Evolutionary conservation across 2,113 vertebrate species (phyloP).

Genomic region (Toxotes jaculatrix): DNA sequence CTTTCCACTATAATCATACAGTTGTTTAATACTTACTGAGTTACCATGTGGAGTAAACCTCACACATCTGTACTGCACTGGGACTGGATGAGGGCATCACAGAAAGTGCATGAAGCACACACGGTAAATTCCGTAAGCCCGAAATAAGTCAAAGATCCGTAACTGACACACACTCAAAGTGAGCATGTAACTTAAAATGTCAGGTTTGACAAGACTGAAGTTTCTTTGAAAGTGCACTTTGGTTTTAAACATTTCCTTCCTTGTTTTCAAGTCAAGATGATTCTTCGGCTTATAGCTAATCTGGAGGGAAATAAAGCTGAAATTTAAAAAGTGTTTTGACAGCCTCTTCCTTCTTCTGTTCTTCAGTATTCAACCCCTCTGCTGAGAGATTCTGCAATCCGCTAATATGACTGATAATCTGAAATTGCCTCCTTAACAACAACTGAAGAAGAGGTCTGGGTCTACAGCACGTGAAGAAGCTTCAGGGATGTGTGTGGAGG

Average conservation of each 20-base stretch:
- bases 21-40: background rate
- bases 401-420: slow-evolving; percentile 16
- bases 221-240: background rate
- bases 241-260: background rate
- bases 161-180: background rate
- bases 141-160: background rate
- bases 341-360: background rate
- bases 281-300: background rate
- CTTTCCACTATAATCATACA: background rate
- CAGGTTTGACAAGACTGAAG: background rate
- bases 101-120: too few relatives aligned
- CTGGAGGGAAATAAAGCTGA: background rate
- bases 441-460: background rate
- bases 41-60: background rate
- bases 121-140: too few relatives aligned
- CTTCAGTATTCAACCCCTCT: background rate
- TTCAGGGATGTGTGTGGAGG: slow-evolving; percentile 38
- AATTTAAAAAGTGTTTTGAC: background rate
- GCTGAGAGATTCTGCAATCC: slow-evolving; percentile 7
- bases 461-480: background rate
- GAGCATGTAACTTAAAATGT: background rate
- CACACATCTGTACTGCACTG: background rate
- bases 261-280: background rate
- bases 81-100: too few relatives aligned
- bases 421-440: slow-evolving; percentile 7